These are phyloP conservation scores for Oligia fasciuncula DNA, from an alignment of 2,888 invertebrate species.

Conservation along the genomic window DNA sequence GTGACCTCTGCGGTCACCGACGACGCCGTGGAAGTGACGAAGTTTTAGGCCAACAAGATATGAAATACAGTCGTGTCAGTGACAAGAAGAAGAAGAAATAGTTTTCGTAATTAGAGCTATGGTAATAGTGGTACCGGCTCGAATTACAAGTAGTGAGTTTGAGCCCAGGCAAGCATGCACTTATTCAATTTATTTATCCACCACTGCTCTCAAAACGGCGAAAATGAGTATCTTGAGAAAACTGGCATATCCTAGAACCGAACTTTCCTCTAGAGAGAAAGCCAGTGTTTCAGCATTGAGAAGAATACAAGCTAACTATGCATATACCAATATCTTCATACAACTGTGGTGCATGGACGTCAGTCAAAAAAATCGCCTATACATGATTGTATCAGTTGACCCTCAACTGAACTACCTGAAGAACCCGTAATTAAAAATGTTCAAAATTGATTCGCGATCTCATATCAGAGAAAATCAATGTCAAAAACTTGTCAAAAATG, in stretches of 20 bases:
- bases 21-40: too few relatives aligned
- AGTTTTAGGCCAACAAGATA: too few relatives aligned
- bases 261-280: not conserved
- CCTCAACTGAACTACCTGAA: not conserved
- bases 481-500: too few relatives aligned
- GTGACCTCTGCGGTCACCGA: too few relatives aligned
- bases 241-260: not conserved
- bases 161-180: not conserved
- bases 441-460: not conserved
- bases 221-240: not conserved
- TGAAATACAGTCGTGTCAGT: too few relatives aligned
- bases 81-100: too few relatives aligned
- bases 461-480: not conserved
- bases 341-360: not conserved
- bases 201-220: not conserved
- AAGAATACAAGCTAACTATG: not conserved
- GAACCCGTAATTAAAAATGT: not conserved
- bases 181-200: not conserved
- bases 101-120: not conserved
- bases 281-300: too few relatives aligned
- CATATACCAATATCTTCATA: not conserved
- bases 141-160: too few relatives aligned
- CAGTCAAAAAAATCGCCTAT: not conserved
- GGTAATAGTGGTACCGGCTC: not conserved
- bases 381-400: not conserved